These are phyloP conservation scores for Synanthedon tipuliformis DNA, from an alignment of 2,888 invertebrate genomes.

Conservation along the genomic window DNA sequence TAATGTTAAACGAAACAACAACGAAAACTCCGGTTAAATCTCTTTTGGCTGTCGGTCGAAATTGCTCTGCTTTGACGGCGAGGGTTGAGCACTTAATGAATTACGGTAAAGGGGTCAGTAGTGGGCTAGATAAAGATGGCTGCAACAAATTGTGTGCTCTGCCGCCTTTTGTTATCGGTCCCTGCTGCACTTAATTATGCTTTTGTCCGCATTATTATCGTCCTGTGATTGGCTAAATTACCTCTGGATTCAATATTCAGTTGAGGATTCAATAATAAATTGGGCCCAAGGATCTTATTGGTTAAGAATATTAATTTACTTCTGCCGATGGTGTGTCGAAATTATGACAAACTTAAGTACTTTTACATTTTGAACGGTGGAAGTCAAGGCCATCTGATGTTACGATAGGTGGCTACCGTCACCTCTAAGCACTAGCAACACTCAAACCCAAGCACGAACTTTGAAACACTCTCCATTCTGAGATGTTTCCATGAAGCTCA, in stretches of 20 bases:
- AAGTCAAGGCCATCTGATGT: too few species aligned
- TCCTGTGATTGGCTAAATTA: constrained; percentile 43
- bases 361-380: too few species aligned
- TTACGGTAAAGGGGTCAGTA: constrained; percentile 68
- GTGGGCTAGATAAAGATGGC: constrained; percentile 63
- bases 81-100: constrained; percentile 44
- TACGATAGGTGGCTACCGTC: too few species aligned
- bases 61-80: not conserved
- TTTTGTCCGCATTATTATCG: constrained; percentile 52
- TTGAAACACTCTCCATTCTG: too few species aligned
- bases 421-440: too few species aligned
- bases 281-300: too few species aligned
- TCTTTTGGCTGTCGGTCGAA: not conserved
- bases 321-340: too few species aligned
- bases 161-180: constrained; percentile 59
- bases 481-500: too few species aligned
- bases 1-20: constrained; percentile 4
- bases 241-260: constrained; percentile 16
- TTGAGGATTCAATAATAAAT: not conserved
- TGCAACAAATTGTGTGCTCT: constrained; percentile 66
- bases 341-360: too few species aligned
- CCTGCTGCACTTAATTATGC: constrained; percentile 67
- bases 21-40: constrained; percentile 11
- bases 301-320: too few species aligned
- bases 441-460: too few species aligned